Percentiles rank a stretch among this genome's conserved stretches.
These are phyloP conservation scores for Tapirus indicus DNA, from an alignment of 2,797 vertebrate species.

Conservation along the genomic window DNA sequence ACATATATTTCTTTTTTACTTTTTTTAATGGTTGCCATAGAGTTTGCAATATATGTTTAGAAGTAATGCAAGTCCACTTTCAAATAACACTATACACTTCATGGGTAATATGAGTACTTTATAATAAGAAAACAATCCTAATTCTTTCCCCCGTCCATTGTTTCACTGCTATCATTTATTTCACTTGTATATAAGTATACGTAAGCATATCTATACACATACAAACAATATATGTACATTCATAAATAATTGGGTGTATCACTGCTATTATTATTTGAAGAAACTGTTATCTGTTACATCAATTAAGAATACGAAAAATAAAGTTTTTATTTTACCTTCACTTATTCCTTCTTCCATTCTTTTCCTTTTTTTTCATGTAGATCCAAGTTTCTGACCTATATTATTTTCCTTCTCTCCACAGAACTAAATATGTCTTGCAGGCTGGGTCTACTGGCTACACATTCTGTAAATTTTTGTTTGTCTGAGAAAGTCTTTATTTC, in stretches of 20 bases:
- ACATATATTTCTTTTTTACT: not conserved
- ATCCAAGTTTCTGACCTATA: not conserved
- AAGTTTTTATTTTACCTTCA: not conserved
- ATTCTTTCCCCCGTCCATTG: not conserved
- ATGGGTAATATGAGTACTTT: not conserved
- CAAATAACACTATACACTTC: not conserved
- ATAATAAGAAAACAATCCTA: not conserved
- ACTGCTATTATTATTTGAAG: not conserved
- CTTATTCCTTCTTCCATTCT: not conserved
- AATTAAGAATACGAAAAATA: not conserved
- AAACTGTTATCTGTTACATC: not conserved
- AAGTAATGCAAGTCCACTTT: not conserved
- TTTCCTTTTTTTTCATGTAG: not conserved
- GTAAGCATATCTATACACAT: not conserved
- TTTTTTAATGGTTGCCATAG: not conserved
- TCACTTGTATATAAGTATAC: not conserved
- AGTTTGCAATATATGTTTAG: not conserved
- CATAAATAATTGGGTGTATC: not conserved
- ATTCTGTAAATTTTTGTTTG: not conserved
- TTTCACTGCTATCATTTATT: not conserved
- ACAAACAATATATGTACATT: not conserved
- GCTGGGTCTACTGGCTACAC: not conserved
- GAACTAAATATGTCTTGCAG: not conserved
- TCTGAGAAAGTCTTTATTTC: not conserved
- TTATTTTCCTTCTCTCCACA: not conserved